Percentiles rank a stretch among this genome's conserved stretches.
phyloP scores from a whole-genome alignment of 2,888 invertebrate genomes.

The Troides helena region DNA sequence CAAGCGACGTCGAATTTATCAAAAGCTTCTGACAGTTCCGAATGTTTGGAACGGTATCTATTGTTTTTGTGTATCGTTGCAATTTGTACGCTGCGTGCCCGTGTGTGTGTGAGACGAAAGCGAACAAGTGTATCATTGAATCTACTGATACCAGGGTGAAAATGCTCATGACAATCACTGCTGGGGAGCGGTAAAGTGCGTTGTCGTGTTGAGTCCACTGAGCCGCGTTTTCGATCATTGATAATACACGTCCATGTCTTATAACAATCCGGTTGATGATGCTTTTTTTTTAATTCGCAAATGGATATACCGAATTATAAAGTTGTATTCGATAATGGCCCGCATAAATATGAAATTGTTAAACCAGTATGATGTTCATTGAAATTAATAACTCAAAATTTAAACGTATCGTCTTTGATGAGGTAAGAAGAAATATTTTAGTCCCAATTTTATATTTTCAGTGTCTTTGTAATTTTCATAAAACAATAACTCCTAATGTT shows the following conservation, averaged over 20 bases:
- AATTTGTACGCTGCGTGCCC: slow-evolving; percentile 11
- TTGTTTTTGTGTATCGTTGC: slow-evolving; percentile 6
- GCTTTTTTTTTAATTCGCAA: slow-evolving; percentile 28
- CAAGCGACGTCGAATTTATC: slow-evolving; percentile 3
- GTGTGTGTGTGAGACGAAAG: slow-evolving; percentile 5
- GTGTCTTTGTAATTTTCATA: too few relatives aligned
- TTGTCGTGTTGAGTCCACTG: slow-evolving; percentile 52
- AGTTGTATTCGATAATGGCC: slow-evolving; percentile 26
- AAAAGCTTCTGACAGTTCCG: slow-evolving; percentile 2
- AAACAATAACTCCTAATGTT: too few relatives aligned
- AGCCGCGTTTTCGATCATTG: slow-evolving; percentile 34
- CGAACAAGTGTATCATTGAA: slow-evolving; percentile 29
- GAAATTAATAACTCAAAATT: neutral
- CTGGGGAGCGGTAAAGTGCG: slow-evolving; percentile 51
- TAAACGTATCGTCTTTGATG: too few relatives aligned
- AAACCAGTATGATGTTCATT: neutral
- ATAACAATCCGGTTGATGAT: slow-evolving; percentile 29
- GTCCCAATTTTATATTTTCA: too few relatives aligned
- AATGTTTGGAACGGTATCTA: slow-evolving; percentile 4
- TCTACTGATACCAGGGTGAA: slow-evolving; percentile 23
- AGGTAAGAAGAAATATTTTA: too few relatives aligned
- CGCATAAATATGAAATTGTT: neutral
- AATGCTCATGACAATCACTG: slow-evolving; percentile 43
- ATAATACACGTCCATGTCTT: slow-evolving; percentile 25
- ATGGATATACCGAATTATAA: slow-evolving; percentile 14